These are phyloP conservation scores for Tipula confusa DNA, from an alignment of 2,888 invertebrate species.

Conservation along the genomic window DNA sequence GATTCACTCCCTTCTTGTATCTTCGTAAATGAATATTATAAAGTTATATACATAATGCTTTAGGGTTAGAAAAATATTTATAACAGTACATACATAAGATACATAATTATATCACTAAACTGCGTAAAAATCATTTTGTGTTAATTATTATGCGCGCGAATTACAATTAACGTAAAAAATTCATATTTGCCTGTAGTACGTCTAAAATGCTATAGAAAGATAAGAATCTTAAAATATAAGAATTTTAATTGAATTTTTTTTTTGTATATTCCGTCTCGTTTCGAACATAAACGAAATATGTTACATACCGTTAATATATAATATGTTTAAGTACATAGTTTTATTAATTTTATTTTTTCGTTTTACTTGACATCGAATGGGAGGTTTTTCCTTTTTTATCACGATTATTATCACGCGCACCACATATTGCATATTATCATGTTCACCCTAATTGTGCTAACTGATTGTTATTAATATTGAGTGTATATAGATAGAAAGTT, in stretches of 20 bases:
- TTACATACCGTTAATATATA: not conserved
- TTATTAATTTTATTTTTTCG: not conserved
- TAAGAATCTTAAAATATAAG: not conserved
- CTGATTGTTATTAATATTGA: not conserved
- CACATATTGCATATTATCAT: not conserved
- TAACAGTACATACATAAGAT: not conserved
- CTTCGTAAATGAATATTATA: not conserved
- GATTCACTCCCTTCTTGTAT: not conserved
- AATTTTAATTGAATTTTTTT: not conserved
- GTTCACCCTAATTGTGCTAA: constrained; percentile 3
- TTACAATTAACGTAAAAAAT: not conserved
- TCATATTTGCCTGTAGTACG: not conserved
- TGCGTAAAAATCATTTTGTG: not conserved
- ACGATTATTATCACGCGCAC: not conserved
- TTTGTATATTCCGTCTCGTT: not conserved
- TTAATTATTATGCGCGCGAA: not conserved
- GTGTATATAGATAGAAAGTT: not conserved
- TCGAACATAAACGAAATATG: constrained; percentile 3
- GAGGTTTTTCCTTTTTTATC: not conserved
- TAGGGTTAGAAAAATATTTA: not conserved
- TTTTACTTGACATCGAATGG: not conserved
- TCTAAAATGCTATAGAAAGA: not conserved
- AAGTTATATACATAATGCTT: not conserved
- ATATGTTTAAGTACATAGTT: not conserved
- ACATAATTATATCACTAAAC: not conserved